Evolutionary conservation across 1,140 invertebrate species (phyloP).

Genomic region (Psix sp.): DNA sequence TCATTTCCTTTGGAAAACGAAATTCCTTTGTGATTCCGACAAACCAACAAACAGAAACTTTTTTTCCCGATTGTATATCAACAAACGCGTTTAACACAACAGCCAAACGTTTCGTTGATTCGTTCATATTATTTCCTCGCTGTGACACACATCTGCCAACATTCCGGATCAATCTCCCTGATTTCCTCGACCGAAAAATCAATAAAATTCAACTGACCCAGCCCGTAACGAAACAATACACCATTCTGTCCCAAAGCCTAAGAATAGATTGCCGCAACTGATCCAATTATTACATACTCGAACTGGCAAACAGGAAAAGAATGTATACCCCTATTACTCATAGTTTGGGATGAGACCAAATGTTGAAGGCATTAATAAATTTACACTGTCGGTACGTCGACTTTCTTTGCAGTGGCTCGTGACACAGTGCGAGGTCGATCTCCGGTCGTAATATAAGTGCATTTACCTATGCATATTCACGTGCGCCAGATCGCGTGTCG

Average conservation of each 20-base stretch:
- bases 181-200: constrained; percentile 27
- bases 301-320: no score
- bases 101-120: constrained; percentile 37
- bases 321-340: constrained; percentile 27
- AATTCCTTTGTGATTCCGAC: constrained; percentile 21
- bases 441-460: constrained; percentile 30
- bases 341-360: constrained; percentile 33
- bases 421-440: constrained; percentile 45
- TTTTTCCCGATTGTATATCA: constrained; percentile 15
- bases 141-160: constrained; percentile 30
- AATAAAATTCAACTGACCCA: constrained; percentile 22
- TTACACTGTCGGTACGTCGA: constrained; percentile 46
- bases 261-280: neutral
- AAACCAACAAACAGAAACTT: constrained; percentile 19
- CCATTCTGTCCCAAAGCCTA: constrained; percentile 28
- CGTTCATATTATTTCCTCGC: constrained; percentile 4
- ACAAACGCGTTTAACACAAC: constrained; percentile 22
- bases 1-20: constrained; percentile 10
- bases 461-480: constrained; percentile 40
- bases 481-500: constrained; percentile 49
- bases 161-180: constrained; percentile 19
- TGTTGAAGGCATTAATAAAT: constrained; percentile 51
- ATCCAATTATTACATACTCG: no score
- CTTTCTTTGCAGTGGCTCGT: constrained; percentile 44
- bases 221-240: constrained; percentile 15